Evolutionary conservation across 2,888 invertebrate genomes (phyloP).

Genomic region (Celastrina argiolus): DNA sequence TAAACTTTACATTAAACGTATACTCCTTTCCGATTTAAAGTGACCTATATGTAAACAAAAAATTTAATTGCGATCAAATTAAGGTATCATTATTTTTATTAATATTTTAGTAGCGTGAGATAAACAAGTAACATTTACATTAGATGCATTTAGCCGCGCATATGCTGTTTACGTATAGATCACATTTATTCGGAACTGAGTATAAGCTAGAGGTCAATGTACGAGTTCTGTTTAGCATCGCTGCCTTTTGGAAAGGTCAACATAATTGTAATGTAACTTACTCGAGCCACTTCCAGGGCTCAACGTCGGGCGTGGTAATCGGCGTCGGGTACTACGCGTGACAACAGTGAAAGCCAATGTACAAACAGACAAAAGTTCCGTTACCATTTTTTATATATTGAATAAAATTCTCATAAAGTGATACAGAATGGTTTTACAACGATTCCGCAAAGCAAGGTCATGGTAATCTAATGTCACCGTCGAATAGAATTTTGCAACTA

Average conservation of each 20-base stretch:
- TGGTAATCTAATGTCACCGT: too few species aligned
- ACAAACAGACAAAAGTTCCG: slow-evolving; percentile 37
- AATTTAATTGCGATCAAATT: too few species aligned
- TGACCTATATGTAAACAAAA: too few species aligned
- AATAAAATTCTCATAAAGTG: neutral
- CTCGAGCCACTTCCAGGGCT: slow-evolving; percentile 94
- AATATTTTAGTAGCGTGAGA: too few species aligned
- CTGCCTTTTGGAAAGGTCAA: slow-evolving; percentile 24
- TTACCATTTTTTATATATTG: slow-evolving; percentile 36
- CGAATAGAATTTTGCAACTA: too few species aligned
- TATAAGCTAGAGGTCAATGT: neutral
- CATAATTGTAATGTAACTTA: slow-evolving; percentile 73
- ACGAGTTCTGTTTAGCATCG: neutral
- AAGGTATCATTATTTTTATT: too few species aligned
- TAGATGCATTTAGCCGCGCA: too few species aligned
- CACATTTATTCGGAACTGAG: too few species aligned
- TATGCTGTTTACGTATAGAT: too few species aligned
- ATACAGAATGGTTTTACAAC: neutral
- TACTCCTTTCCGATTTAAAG: too few species aligned
- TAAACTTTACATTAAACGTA: neutral
- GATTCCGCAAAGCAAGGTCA: neutral
- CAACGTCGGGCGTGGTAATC: slow-evolving; percentile 91
- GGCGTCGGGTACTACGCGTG: slow-evolving; percentile 89
- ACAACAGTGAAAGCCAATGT: slow-evolving; percentile 41
- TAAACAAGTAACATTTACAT: too few species aligned